phyloP scores from a whole-genome alignment of 2,113 vertebrate genomes.

The Archocentrus centrarchus region DNA sequence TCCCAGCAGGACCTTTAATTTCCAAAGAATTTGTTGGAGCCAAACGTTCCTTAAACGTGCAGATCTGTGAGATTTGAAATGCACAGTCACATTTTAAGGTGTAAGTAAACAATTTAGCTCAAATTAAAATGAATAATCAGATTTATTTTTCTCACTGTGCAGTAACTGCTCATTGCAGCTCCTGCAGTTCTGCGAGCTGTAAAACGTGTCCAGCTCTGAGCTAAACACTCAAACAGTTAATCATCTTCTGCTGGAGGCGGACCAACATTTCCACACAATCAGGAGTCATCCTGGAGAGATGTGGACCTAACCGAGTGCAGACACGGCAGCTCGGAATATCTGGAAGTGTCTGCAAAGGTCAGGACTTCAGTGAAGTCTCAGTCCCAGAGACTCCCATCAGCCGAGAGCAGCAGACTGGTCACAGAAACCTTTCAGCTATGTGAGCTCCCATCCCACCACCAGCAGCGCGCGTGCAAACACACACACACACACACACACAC shows the following conservation, averaged over 20 bases:
- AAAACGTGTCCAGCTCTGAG: background rate
- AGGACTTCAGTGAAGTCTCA: background rate
- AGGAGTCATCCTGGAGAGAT: background rate
- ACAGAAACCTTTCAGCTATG: constrained; percentile 28
- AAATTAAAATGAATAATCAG: background rate
- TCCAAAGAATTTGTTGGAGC: too few relatives aligned
- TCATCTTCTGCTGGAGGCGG: background rate
- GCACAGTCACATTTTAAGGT: background rate
- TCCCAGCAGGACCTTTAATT: too few relatives aligned
- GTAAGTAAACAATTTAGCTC: background rate
- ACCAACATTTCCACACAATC: background rate
- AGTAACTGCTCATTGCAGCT: background rate
- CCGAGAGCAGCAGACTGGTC: constrained; percentile 3
- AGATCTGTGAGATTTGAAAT: too few relatives aligned
- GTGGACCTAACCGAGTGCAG: background rate
- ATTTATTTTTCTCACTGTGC: background rate
- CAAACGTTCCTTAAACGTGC: too few relatives aligned
- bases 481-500: background rate
- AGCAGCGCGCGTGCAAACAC: background rate
- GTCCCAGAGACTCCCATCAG: background rate
- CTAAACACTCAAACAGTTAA: background rate
- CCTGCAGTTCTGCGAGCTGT: background rate
- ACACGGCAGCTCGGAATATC: background rate
- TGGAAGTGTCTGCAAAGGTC: background rate
- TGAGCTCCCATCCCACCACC: background rate